phyloP scores from a whole-genome alignment of 2,888 invertebrate genomes.

The Morpho deidamia region DNA sequence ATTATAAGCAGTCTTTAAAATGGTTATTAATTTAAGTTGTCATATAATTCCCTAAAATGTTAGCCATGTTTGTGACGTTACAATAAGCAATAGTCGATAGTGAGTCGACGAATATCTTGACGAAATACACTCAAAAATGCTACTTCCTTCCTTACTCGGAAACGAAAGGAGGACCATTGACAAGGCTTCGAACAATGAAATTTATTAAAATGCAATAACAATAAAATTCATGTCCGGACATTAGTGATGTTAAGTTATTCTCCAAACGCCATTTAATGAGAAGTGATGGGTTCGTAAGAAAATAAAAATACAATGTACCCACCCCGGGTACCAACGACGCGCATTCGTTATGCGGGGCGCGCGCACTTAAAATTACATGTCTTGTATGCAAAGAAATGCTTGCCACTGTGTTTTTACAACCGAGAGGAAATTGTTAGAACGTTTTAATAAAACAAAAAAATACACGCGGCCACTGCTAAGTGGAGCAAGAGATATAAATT shows the following conservation, averaged over 20 bases:
- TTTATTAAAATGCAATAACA: constrained; percentile 78
- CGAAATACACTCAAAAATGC: constrained; percentile 40
- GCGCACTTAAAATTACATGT: constrained; percentile 64
- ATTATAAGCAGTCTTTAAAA: too few relatives aligned
- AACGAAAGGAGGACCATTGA: constrained; percentile 51
- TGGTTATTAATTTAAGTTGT: too few relatives aligned
- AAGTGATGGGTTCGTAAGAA: constrained; percentile 77
- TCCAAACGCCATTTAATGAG: constrained; percentile 77
- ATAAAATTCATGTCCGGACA: constrained; percentile 77
- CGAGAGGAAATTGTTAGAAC: constrained; percentile 44
- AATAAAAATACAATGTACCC: constrained; percentile 69
- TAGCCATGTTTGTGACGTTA: too few relatives aligned
- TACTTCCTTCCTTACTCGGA: constrained; percentile 70
- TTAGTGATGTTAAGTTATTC: constrained; percentile 76
- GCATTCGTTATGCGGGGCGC: constrained; percentile 66
- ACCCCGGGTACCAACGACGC: constrained; percentile 47
- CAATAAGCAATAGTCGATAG: constrained; percentile 2
- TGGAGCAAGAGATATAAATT: too few relatives aligned
- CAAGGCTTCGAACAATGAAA: constrained; percentile 60
- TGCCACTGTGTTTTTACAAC: constrained; percentile 37
- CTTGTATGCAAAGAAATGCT: constrained; percentile 66
- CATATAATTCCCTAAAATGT: too few relatives aligned
- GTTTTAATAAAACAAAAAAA: constrained; percentile 12
- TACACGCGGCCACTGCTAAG: too few relatives aligned
- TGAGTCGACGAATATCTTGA: constrained; percentile 8